Evolutionary conservation across 2,888 invertebrate genomes (phyloP).

Genomic region (Xanthostigma xanthostigma): DNA sequence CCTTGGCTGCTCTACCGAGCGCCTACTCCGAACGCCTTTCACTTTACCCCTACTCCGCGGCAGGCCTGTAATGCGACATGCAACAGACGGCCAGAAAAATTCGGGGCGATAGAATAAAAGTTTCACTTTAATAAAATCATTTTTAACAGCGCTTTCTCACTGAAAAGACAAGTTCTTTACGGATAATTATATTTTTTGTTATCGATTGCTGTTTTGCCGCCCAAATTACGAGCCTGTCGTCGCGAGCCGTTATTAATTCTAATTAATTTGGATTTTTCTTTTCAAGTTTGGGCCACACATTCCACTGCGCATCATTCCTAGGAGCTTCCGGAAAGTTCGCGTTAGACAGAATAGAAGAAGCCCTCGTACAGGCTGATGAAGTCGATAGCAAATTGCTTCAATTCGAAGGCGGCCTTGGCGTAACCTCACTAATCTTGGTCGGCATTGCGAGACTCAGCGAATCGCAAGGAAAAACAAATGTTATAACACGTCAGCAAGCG

Average conservation of each 20-base stretch:
- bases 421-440: slow-evolving; percentile 26
- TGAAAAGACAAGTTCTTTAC: too few species aligned
- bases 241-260: not conserved
- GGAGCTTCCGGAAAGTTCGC: slow-evolving; percentile 49
- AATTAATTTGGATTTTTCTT: slow-evolving; percentile 4
- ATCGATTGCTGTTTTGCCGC: too few species aligned
- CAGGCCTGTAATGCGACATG: too few species aligned
- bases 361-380: slow-evolving; percentile 91
- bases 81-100: too few species aligned
- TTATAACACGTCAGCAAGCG: slow-evolving; percentile 61
- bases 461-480: slow-evolving; percentile 46
- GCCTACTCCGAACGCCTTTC: too few species aligned
- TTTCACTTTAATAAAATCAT: too few species aligned
- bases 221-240: too few species aligned
- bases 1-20: too few species aligned
- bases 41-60: too few species aligned
- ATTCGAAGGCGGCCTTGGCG: slow-evolving; percentile 65
- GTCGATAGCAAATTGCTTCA: slow-evolving; percentile 75
- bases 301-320: slow-evolving; percentile 66
- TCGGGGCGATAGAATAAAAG: too few species aligned
- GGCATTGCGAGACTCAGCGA: slow-evolving; percentile 47
- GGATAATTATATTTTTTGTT: too few species aligned
- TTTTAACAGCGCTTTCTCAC: too few species aligned
- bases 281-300: slow-evolving; percentile 66
- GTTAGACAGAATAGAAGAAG: slow-evolving; percentile 72